Evolutionary conservation across 2,113 vertebrate species (phyloP).

Genomic region (Chamaea fasciata): DNA sequence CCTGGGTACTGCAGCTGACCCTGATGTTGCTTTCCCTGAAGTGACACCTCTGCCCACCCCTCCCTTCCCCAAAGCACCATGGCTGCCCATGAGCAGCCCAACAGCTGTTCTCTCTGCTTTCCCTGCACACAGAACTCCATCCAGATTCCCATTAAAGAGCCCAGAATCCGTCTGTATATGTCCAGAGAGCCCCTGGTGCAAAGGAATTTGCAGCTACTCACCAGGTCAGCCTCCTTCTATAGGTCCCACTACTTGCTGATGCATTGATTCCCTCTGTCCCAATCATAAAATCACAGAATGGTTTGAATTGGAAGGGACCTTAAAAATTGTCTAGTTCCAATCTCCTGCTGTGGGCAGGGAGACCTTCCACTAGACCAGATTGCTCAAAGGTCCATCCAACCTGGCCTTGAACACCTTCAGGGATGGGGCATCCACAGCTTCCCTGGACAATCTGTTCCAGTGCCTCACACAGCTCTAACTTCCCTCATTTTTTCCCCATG

Average conservation of each 20-base stretch:
- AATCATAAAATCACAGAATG: neutral
- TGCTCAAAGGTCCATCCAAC: neutral
- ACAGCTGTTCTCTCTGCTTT: neutral
- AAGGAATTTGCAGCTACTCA: neutral
- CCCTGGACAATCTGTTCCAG: neutral
- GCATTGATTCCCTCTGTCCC: neutral
- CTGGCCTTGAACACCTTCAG: neutral
- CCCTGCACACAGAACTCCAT: neutral
- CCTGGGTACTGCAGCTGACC: neutral
- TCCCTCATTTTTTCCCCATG: neutral
- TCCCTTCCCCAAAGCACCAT: neutral
- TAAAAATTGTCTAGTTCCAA: neutral
- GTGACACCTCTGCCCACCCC: neutral
- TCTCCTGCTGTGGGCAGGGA: neutral
- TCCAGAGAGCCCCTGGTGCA: neutral
- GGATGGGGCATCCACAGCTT: neutral
- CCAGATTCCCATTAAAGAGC: neutral
- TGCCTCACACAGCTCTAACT: too few relatives aligned
- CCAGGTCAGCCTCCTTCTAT: neutral
- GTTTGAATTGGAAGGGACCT: neutral
- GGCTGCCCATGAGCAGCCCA: neutral
- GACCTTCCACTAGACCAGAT: neutral
- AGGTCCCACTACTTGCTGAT: neutral
- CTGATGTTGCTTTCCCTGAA: neutral
- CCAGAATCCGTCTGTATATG: fast-evolving